Evolutionary conservation across 2,113 vertebrate species (phyloP).

Genomic region (Phylloscopus trochiloides): DNA sequence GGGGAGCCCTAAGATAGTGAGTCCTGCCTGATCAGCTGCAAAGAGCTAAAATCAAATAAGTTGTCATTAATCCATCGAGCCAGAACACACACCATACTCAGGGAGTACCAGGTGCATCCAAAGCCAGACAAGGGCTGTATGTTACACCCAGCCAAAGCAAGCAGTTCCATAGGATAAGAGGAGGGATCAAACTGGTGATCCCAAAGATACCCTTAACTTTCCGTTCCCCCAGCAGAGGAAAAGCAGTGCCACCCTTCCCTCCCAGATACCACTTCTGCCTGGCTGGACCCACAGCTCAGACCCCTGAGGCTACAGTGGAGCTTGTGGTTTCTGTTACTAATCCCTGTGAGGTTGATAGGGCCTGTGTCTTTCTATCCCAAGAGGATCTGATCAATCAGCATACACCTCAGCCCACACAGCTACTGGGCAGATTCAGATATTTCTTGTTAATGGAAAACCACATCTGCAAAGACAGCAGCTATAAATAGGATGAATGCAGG

Average conservation of each 20-base stretch:
- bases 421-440: not conserved
- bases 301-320: fast-evolving
- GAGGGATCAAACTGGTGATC: not conserved
- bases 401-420: not conserved
- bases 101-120: not conserved
- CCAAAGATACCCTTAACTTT: not conserved
- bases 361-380: not conserved
- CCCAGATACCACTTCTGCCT: not conserved
- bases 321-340: not conserved
- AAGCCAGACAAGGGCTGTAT: not conserved
- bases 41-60: not conserved
- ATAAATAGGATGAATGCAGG: not conserved
- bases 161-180: not conserved
- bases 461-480: not conserved
- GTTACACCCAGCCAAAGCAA: not conserved
- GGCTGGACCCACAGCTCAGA: not conserved
- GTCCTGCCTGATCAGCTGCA: not conserved
- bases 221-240: not conserved
- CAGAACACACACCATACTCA: fast-evolving
- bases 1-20: not conserved
- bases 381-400: not conserved
- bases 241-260: not conserved
- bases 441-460: not conserved
- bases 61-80: fast-evolving
- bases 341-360: too few relatives aligned